Evolutionary conservation across 1,140 invertebrate genomes (phyloP).

Genomic region (Pseudomyrmex dendroicus): DNA sequence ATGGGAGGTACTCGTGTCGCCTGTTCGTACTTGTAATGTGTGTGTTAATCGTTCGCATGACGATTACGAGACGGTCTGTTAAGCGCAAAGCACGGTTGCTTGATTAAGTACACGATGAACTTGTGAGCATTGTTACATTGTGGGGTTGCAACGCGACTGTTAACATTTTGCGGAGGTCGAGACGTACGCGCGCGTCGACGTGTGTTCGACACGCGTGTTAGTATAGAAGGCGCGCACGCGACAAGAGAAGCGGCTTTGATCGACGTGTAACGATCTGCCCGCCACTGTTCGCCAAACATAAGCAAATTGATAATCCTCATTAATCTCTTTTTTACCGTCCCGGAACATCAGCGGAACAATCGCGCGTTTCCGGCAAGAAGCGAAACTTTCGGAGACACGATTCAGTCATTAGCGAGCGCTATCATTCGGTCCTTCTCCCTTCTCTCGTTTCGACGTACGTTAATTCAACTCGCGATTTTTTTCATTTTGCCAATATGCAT

Average conservation of each 20-base stretch:
- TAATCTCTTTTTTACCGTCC: conserved; percentile 37
- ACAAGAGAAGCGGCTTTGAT: not conserved
- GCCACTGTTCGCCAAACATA: conserved; percentile 15
- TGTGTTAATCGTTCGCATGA: conserved; percentile 30
- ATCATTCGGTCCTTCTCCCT: not conserved
- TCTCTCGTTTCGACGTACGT: no score
- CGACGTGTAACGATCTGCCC: not conserved
- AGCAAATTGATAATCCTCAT: conserved; percentile 41
- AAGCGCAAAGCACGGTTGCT: conserved; percentile 38
- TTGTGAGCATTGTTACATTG: conserved; percentile 53
- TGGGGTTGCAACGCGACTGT: conserved; percentile 10
- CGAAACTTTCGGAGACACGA: conserved; percentile 45
- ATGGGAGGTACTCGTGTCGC: not conserved
- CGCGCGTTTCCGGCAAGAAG: conserved; percentile 22
- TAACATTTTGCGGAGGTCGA: not conserved
- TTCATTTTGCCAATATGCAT: not conserved
- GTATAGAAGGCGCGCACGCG: not conserved
- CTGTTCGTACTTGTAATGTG: not conserved
- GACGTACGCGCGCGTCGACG: not conserved
- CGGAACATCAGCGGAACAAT: conserved; percentile 4
- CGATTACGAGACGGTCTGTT: conserved; percentile 41
- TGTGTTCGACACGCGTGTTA: not conserved
- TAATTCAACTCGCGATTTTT: not conserved
- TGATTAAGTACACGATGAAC: conserved; percentile 61
- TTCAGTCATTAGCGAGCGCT: conserved; percentile 43